These are phyloP conservation scores for Delphinus delphis DNA, from an alignment of 2,113 vertebrate species.

Conservation along the genomic window DNA sequence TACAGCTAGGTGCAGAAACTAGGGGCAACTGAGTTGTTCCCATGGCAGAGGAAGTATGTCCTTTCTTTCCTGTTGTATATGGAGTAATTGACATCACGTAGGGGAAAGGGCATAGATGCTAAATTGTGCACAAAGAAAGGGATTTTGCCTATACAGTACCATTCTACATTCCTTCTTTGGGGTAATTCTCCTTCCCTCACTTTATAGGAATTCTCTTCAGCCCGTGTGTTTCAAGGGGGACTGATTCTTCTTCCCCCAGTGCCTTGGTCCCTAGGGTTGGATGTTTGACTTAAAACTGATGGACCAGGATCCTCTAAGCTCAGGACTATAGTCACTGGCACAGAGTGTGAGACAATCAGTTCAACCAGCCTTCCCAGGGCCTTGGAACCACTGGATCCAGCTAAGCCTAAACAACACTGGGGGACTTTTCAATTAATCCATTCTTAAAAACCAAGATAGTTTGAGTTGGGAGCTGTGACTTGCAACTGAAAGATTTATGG, in stretches of 20 bases:
- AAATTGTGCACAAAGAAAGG: background rate
- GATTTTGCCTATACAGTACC: background rate
- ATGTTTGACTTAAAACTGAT: background rate
- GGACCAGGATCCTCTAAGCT: background rate
- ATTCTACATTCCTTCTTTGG: background rate
- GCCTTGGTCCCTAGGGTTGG: background rate
- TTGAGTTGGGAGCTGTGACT: background rate
- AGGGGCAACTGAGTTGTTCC: background rate
- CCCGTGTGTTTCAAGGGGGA: background rate
- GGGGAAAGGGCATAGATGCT: background rate
- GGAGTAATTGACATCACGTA: background rate
- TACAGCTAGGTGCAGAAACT: background rate
- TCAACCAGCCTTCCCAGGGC: background rate
- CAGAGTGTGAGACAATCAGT: background rate
- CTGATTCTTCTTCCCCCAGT: background rate
- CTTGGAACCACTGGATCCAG: background rate
- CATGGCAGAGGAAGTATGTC: background rate
- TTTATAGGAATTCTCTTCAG: background rate
- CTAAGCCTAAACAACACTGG: background rate
- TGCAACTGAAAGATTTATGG: background rate
- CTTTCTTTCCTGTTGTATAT: background rate
- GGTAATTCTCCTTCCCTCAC: background rate
- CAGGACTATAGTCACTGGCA: background rate
- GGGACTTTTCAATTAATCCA: background rate
- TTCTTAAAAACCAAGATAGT: constrained; percentile 14